phyloP scores from a whole-genome alignment of 1,140 invertebrate species.

The Eumaeus atala region DNA sequence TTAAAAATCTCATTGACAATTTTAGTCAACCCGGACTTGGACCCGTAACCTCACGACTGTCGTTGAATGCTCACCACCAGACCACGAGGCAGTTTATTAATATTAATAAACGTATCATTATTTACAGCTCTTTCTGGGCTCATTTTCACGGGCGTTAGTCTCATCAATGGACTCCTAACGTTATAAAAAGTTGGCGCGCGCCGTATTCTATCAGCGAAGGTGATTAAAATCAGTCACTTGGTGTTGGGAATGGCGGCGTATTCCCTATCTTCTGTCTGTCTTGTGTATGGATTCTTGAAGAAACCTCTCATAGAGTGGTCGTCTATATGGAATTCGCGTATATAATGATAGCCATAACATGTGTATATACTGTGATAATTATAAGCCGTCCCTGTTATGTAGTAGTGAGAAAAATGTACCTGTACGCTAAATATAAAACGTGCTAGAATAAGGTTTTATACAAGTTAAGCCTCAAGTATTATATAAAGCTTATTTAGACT shows the following conservation, averaged over 20 bases:
- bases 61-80: too few species aligned
- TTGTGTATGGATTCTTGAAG: constrained; percentile 26
- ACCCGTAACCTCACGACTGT: too few species aligned
- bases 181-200: constrained; percentile 19
- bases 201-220: constrained; percentile 15
- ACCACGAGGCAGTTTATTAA: too few species aligned
- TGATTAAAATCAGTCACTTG: constrained; percentile 26
- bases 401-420: constrained; percentile 17
- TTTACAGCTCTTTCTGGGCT: constrained; percentile 29
- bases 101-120: too few species aligned
- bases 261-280: constrained; percentile 22
- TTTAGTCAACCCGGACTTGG: too few species aligned
- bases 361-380: constrained; percentile 18
- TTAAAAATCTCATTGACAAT: too few species aligned
- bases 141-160: constrained; percentile 25
- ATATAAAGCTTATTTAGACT: too few species aligned
- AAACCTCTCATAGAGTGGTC: constrained; percentile 26
- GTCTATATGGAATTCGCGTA: constrained; percentile 17
- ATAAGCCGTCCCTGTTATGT: constrained; percentile 17
- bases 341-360: constrained; percentile 19
- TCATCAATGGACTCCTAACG: constrained; percentile 26
- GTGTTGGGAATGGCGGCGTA: constrained; percentile 20
- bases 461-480: too few species aligned
- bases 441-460: neutral
- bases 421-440: constrained; percentile 18